These are phyloP conservation scores for Rhinopomastus cyanomelas DNA, from an alignment of 2,113 vertebrate genomes.

Conservation along the genomic window DNA sequence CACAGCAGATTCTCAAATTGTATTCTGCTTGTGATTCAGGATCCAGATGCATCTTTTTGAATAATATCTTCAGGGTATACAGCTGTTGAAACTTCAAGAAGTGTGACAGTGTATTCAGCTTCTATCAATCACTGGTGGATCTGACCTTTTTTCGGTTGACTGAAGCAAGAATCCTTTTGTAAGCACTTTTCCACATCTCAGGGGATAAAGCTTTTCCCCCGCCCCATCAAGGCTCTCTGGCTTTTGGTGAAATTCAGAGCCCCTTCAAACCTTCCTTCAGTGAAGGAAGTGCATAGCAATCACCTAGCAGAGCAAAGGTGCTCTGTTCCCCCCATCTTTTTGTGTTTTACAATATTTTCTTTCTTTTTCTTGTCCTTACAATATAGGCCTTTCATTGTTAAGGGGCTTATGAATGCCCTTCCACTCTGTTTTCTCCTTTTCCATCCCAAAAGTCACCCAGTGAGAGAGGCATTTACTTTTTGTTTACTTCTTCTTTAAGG, in stretches of 20 bases:
- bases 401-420: background rate
- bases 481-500: background rate
- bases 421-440: background rate
- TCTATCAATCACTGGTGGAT: background rate
- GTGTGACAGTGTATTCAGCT: conserved; percentile 20
- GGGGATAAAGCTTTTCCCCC: background rate
- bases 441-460: background rate
- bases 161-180: conserved; percentile 7
- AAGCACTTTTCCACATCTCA: conserved; percentile 28
- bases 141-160: background rate
- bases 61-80: conserved; percentile 32
- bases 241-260: background rate
- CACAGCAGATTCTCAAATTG: conserved; percentile 1
- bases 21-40: conserved; percentile 4
- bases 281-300: background rate
- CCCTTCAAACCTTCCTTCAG: background rate
- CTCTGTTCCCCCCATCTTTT: too few species aligned
- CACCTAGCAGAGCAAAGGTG: background rate
- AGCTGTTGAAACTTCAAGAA: conserved; percentile 38
- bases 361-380: too few species aligned
- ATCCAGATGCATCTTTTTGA: conserved; percentile 17
- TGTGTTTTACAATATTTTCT: too few species aligned
- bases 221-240: fast-evolving
- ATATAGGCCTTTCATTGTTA: background rate
- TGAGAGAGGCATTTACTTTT: background rate